Conservation (phyloP, 64 coral and sea anemone genomes). For the Catalaphyllia jardinei region DNA sequence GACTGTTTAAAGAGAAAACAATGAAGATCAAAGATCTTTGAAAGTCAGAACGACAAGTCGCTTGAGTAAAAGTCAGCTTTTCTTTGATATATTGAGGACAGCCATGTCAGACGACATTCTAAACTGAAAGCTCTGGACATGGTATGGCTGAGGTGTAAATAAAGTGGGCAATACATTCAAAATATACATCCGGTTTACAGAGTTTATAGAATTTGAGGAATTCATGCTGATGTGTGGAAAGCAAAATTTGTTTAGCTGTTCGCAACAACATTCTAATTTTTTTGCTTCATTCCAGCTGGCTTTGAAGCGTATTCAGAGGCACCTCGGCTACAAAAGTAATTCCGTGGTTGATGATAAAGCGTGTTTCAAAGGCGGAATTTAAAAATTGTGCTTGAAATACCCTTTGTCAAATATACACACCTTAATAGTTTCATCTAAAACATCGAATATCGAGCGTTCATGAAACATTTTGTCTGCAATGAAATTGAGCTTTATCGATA, state of each 20-base stretch:
- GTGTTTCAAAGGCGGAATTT: too few species aligned
- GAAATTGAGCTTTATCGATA: too few species aligned
- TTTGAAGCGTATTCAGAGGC: too few species aligned
- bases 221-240: not conserved
- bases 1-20: conserved; percentile 69
- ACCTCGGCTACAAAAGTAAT: too few species aligned
- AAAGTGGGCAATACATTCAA: conserved; percentile 28
- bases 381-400: too few species aligned
- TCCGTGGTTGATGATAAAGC: too few species aligned
- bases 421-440: too few species aligned
- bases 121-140: not conserved
- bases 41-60: not conserved
- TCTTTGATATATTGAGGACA: not conserved
- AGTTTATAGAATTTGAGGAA: conserved; percentile 19
- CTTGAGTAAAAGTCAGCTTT: not conserved
- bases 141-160: conserved; percentile 3
- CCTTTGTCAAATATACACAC: too few species aligned
- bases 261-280: not conserved
- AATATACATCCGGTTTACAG: conserved; percentile 24
- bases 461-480: too few species aligned
- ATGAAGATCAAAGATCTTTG: conserved; percentile 47
- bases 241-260: not conserved
- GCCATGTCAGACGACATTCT: not conserved
- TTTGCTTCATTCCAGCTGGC: too few species aligned
- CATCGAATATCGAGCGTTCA: too few species aligned